Conservation (phyloP, 1,140 invertebrate species). For the Orius laevigatus region DNA sequence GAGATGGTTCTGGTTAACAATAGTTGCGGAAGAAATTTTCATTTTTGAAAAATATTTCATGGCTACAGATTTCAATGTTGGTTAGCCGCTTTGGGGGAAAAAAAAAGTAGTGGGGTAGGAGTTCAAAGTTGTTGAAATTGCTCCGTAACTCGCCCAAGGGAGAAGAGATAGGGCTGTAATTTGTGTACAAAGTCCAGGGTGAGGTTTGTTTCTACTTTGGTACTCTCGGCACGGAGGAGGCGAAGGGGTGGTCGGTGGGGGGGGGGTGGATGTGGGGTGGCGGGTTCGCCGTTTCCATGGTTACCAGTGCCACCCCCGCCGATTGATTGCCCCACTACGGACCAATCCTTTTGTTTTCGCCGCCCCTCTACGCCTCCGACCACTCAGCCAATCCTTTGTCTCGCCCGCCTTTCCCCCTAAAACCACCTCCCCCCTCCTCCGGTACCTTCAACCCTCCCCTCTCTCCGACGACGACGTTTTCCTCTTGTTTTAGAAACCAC, state of each 20-base stretch:
- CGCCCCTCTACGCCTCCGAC: neutral
- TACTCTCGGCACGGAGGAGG: neutral
- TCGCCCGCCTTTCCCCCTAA: neutral
- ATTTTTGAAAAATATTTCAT: too few species aligned
- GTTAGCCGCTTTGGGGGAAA: too few species aligned
- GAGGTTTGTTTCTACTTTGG: neutral
- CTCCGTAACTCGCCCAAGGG: too few species aligned
- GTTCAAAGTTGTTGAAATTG: too few species aligned
- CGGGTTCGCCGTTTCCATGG: neutral
- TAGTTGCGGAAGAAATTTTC: too few species aligned
- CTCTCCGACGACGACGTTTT: neutral
- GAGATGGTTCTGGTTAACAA: too few species aligned
- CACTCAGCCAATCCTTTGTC: constrained; percentile 4
- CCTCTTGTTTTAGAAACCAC: constrained; percentile 4
- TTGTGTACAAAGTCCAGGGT: too few species aligned
- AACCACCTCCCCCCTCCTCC: neutral
- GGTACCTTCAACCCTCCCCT: neutral
- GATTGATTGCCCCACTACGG: constrained; percentile 7
- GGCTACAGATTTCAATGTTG: too few species aligned
- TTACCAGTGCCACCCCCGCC: neutral
- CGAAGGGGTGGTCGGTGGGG: neutral
- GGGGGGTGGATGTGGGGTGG: neutral
- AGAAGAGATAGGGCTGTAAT: too few species aligned
- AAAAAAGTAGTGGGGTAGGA: too few species aligned
- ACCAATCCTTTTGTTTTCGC: constrained; percentile 6